Evolutionary conservation across 2,888 invertebrate genomes (phyloP), one percentile per base, ranked within the genome.

Genomic region (Drosophila engyochracea): DNA sequence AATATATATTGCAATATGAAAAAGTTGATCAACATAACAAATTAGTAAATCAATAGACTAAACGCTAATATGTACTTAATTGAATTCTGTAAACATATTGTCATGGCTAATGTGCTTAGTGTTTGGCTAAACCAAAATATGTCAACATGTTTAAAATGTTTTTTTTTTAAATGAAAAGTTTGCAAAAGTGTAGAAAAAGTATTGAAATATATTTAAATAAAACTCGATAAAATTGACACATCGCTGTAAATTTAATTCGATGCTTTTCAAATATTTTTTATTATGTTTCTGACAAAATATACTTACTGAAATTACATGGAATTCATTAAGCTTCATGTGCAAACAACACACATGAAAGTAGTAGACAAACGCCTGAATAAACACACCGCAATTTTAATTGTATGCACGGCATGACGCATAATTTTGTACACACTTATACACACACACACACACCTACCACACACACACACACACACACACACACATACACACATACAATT

Each of bases 341-440:
- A 30, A 28, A 37, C 41, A 10, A 47, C 30, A 30, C 41, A 44
- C 12, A 57, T 35, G 31, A 55, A 25, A 41, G 55, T 31, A 49
- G 67, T 65, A 79, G 70, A 68, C 52, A 77, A 77, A 67, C 68
- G 78, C 74, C 71, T 78, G 79, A 79, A 78, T 71, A 74, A 79
- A 78, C 71, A 79, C 60, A 54, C 55, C 69, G 52, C 54, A 66
- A 65, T 74, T 79, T 79, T 79, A 79, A 79, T 74, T 79, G 68
- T 74, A 79, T 79, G 78, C 79, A 74, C 79, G 58, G 49, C 65
- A 54, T 69, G 70, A 65, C 74, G 78, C 78, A 78, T 79, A 78
- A 78, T 78, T 77, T 74, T 44, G 61, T 70, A 52, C 37, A 53
- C 39, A 72, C 49, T 47, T 12, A 31, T 28, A 35, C 35, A 51